Base-by-base conservation (phyloP, 2,113 vertebrate genomes). In the Alethe castanea region DNA sequence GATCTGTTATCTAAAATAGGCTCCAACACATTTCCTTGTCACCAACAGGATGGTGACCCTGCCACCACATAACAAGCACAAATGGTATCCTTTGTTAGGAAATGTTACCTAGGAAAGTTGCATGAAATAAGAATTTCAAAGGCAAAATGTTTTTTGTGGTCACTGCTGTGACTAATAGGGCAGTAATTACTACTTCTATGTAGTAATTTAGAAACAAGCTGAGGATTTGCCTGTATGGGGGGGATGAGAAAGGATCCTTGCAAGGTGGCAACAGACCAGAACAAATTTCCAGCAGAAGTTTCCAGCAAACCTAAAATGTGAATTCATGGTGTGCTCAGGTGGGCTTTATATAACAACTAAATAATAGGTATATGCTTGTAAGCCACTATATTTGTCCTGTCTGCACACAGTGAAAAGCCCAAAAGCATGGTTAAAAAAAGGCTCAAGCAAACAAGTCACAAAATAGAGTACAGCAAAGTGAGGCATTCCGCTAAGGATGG, bases 341-440 rank as follows among this genome's bases (percentile, higher is more conserved):
- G 73, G 81, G 25, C 94, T 82, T 92, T 97, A 97, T 96, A 94
- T 94, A 95, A 95, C 96, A 96, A 85, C 94, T 95, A 97, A 98
- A 96, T 97, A 95, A 94, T 91, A 97, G 95, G 92, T 65, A 10
- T 95, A 77, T 36, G 28, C 54, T 91, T 82, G 70, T 65, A 71
- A 95, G 92, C 94, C 73, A 76, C 88, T 93, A 60, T 95, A 92
- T 93, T 98, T 66, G 25, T 95, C 80, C 79, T 56, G 82, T 95
- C 94, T 97, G 62, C 54, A 65, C 70, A 84, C 79, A 38, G 19
- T 90, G 69, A 89, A 82, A 94, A 87, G 83, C 70, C 74, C 78
- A 61, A 54, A 88, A 77, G 26, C 29, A 40, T 33, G 22, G 66
- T 76, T 94, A 74, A 94, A 94, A 97, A 96, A 95, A 85, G 87